These are phyloP conservation scores for Aplochiton taeniatus DNA, from an alignment of 2,797 vertebrate genomes.

Conservation along the genomic window DNA sequence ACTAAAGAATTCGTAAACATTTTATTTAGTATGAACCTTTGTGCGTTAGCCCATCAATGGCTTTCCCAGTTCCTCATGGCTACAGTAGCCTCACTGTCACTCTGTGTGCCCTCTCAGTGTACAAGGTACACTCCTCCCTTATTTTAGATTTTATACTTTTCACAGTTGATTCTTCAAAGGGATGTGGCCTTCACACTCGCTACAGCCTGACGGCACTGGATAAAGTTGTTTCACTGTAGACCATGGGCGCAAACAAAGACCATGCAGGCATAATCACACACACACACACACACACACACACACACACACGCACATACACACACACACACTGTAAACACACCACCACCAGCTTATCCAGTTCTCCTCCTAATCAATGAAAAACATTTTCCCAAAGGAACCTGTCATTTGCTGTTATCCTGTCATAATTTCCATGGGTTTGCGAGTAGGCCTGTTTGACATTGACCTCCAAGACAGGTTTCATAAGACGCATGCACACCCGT, in stretches of 20 bases:
- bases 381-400: background rate
- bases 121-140: too few species aligned
- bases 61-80: too few species aligned
- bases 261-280: background rate
- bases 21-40: too few species aligned
- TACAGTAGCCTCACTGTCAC: background rate
- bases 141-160: too few species aligned
- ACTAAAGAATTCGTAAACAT: too few species aligned
- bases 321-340: background rate
- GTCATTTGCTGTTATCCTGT: background rate
- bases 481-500: constrained; percentile 1
- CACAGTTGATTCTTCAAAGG: background rate
- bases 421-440: background rate
- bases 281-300: background rate
- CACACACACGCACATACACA: constrained; percentile 1
- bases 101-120: background rate
- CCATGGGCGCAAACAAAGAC: background rate
- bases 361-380: background rate
- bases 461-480: background rate
- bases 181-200: constrained; percentile 1
- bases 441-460: background rate
- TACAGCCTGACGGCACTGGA: constrained; percentile 7
- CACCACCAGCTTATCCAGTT: background rate
- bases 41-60: too few species aligned
- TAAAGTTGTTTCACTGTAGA: background rate